Percentiles rank a stretch among this genome's conserved stretches.
Evolutionary conservation across 2,113 vertebrate species (phyloP).

Genomic region (mouse (Mus musculus)): GRCm39 chr14:113537001-113537500

Average conservation of each 20-base stretch:
- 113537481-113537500: neutral
- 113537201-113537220: fast-evolving
- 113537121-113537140: neutral
- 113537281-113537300: neutral
- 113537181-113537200: no score
- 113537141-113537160: neutral
- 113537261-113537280: neutral
- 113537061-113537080: fast-evolving
- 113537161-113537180: neutral
- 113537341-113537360: neutral
- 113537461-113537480: neutral
- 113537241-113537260: no score
- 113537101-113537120: neutral
- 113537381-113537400: neutral
- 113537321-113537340: no score
- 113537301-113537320: neutral
- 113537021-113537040: neutral
- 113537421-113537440: neutral
- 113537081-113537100: neutral
- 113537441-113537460: neutral
- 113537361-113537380: neutral
- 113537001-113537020: neutral
- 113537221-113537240: neutral
- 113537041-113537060: neutral
- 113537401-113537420: neutral